A percentile compares a stretch with the other conserved stretches of the same genome.
phyloP scores from a whole-genome alignment of 2,888 invertebrate species.

The Bombylius major region DNA sequence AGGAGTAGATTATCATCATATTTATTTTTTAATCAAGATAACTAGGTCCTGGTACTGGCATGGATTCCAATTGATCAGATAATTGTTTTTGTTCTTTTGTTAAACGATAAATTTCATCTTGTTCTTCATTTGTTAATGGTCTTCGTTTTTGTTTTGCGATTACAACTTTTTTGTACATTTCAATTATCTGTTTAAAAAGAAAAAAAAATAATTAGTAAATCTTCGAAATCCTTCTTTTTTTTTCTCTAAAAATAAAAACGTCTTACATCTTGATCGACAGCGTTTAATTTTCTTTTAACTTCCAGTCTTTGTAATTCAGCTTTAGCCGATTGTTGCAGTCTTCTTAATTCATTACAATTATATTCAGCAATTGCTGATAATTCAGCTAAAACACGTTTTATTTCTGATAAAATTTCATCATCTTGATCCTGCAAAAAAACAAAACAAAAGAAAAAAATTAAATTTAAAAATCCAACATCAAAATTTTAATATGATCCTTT shows the following conservation, averaged over 20 bases:
- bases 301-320: conserved; percentile 70
- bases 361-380: conserved; percentile 63
- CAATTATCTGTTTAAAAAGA: conserved; percentile 44
- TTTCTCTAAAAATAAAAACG: background rate
- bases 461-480: background rate
- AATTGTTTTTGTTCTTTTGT: conserved; percentile 50
- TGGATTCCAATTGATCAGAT: conserved; percentile 30
- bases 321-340: conserved; percentile 55
- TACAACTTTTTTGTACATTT: conserved; percentile 71
- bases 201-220: conserved; percentile 2
- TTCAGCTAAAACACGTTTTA: conserved; percentile 77
- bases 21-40: background rate
- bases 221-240: background rate
- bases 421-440: conserved; percentile 40
- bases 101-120: conserved; percentile 62
- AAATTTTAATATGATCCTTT: background rate
- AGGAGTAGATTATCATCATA: too few species aligned
- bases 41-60: conserved; percentile 14
- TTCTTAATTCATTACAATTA: conserved; percentile 61
- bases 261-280: conserved; percentile 52
- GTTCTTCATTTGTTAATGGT: conserved; percentile 64
- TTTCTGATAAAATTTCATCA: conserved; percentile 79
- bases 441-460: too few species aligned
- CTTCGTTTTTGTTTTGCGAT: conserved; percentile 70
- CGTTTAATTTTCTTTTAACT: conserved; percentile 59